A percentile compares a stretch with the other conserved stretches of the same genome.
These are phyloP conservation scores for Oligia fasciuncula DNA, from an alignment of 2,888 invertebrate genomes.

Conservation along the genomic window DNA sequence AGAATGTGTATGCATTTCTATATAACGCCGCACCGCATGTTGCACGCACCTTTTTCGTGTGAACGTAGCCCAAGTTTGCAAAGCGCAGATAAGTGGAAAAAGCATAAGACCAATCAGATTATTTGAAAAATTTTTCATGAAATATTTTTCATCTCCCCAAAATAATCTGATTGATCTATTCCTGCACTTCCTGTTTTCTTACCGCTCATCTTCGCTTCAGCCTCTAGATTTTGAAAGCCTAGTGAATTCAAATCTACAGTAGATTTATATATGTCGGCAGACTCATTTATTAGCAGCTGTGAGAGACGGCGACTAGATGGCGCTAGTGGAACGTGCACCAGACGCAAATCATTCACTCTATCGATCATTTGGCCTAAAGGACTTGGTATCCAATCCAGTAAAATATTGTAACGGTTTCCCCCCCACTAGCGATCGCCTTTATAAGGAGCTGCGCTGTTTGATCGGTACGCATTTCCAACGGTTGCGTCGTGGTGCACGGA, in stretches of 20 bases:
- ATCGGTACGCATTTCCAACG: no score
- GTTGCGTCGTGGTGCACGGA: no score
- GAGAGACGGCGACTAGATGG: no score
- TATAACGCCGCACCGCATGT: background rate
- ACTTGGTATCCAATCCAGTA: no score
- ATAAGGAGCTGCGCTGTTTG: no score
- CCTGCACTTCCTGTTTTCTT: background rate
- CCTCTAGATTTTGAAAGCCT: background rate
- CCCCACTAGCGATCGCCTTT: no score
- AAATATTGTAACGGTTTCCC: no score
- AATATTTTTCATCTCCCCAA: background rate
- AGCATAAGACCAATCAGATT: background rate
- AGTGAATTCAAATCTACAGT: background rate
- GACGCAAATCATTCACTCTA: no score
- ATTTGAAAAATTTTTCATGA: background rate
- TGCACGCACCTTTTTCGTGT: background rate
- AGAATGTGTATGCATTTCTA: conserved; percentile 1
- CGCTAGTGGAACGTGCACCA: no score
- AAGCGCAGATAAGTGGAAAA: background rate
- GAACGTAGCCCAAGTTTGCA: background rate
- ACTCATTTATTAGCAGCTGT: no score
- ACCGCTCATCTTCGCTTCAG: background rate
- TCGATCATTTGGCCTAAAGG: no score
- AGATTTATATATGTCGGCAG: no score
- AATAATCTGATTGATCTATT: background rate